A percentile compares a stretch with the other conserved stretches of the same genome.
These are phyloP conservation scores for Patella caerulea DNA, from an alignment of 2,888 invertebrate genomes.

Conservation along the genomic window DNA sequence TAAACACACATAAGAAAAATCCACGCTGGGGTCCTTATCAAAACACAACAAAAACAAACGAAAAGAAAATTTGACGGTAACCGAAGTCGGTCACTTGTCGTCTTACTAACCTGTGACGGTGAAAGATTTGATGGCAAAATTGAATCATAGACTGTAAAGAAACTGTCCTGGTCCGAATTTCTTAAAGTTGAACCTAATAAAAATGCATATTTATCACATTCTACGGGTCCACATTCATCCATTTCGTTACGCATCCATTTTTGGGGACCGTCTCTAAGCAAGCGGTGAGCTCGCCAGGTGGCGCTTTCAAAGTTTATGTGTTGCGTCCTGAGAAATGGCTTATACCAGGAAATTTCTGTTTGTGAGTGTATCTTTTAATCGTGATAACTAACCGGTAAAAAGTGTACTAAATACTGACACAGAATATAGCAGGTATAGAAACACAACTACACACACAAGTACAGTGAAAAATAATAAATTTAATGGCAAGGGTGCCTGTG, in stretches of 20 bases:
- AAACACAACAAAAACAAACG: constrained; percentile 24
- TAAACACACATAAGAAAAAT: too few relatives aligned
- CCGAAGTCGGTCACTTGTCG: background rate
- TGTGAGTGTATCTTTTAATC: too few relatives aligned
- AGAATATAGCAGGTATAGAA: too few relatives aligned
- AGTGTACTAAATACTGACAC: too few relatives aligned
- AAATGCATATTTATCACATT: constrained; percentile 63
- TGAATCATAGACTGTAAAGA: constrained; percentile 62
- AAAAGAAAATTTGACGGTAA: constrained; percentile 15
- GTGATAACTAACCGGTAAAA: too few relatives aligned
- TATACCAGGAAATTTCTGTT: too few relatives aligned
- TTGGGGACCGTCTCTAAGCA: constrained; percentile 12
- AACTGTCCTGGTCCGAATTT: constrained; percentile 62
- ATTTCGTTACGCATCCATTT: constrained; percentile 27
- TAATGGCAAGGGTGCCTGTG: too few relatives aligned
- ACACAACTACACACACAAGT: too few relatives aligned
- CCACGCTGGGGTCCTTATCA: background rate
- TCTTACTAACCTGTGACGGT: constrained; percentile 51
- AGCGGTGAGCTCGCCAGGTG: background rate
- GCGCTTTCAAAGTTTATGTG: background rate
- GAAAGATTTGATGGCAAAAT: constrained; percentile 59
- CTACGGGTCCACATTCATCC: constrained; percentile 33
- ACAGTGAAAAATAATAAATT: too few relatives aligned
- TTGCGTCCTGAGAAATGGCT: too few relatives aligned
- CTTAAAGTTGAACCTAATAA: constrained; percentile 63